Base-by-base conservation (phyloP, 2,113 vertebrate genomes). In the Ramphastos sulfuratus region DNA sequence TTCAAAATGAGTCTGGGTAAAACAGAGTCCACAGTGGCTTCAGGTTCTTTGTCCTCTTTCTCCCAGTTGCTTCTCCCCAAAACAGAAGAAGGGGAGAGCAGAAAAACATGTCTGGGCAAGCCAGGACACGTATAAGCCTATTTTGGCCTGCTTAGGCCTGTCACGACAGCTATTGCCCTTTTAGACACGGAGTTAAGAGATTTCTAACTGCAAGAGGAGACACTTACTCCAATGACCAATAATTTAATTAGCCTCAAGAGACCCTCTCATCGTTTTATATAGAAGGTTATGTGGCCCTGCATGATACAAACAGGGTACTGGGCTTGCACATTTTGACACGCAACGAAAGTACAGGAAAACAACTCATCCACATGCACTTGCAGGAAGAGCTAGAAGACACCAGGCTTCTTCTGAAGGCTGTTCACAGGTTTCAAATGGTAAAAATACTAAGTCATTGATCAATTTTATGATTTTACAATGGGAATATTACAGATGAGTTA, bases 231-330 rank as follows among this genome's bases (percentile, higher is more conserved):
- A 91, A 93, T 65, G 79, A 94, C 64, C 72, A 70, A 35, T 63
- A 94, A 90, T 70, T 87, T 91, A 87, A 87, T 30, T 70, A 80
- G 64, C 28, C 76, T 64, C 87, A 67, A 54, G 79, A 78, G 82
- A 35, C 58, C 21, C 23, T 60, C 82, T 77, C 75, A 71, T 91
- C 21, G 35, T 56, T 94, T 90, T 64, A 60, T 37, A 35, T 0
- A 70, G 61, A 73, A 83, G 72, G 69, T 88, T 92, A 86, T 35
- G 74, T 5, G 30, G 66, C 37, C 78, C 17, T 73, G 59, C 17
- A 46, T 10, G 24, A 67, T 72, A 80, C 30, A 90, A 94, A 74
- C 80, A 90, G 86, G 73, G 56, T 56, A 64, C 37, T 8, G 7
- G 64, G 52, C 35, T 48, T 44, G 21, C 72, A 87, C 39, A 60